These are phyloP conservation scores for Gopherus flavomarginatus DNA, from an alignment of 2,113 vertebrate genomes.

Conservation along the genomic window DNA sequence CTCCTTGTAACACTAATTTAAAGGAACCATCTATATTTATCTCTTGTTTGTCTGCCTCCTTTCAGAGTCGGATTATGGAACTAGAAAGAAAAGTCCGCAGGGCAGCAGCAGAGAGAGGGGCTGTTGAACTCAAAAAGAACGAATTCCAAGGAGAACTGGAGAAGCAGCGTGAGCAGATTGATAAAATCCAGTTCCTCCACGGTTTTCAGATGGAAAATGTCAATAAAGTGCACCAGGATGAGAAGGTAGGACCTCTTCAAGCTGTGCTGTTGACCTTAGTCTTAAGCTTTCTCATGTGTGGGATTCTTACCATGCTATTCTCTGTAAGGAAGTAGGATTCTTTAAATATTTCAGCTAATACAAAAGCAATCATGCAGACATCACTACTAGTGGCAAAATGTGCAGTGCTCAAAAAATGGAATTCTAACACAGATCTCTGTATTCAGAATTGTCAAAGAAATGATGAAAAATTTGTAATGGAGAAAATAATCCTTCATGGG, in stretches of 20 bases:
- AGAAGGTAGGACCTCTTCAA: constrained; percentile 82
- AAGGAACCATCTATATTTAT: neutral
- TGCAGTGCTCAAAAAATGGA: neutral
- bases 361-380: neutral
- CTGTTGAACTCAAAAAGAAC: constrained; percentile 87
- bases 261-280: neutral
- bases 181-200: constrained; percentile 84
- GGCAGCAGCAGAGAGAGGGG: constrained; percentile 81
- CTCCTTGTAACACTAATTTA: neutral
- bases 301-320: neutral
- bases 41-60: neutral
- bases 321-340: neutral
- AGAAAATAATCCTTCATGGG: neutral
- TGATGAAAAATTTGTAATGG: neutral
- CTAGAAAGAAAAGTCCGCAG: constrained; percentile 87
- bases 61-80: constrained; percentile 86
- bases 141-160: constrained; percentile 89
- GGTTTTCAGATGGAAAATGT: constrained; percentile 85
- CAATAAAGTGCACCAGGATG: constrained; percentile 82
- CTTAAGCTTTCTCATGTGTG: neutral
- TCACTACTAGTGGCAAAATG: neutral
- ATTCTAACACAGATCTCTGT: accelerated
- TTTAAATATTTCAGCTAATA: neutral
- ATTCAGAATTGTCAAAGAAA: neutral
- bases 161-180: constrained; percentile 86